Conservation (phyloP, 2,113 vertebrate genomes). For the Callipepla squamata region DNA sequence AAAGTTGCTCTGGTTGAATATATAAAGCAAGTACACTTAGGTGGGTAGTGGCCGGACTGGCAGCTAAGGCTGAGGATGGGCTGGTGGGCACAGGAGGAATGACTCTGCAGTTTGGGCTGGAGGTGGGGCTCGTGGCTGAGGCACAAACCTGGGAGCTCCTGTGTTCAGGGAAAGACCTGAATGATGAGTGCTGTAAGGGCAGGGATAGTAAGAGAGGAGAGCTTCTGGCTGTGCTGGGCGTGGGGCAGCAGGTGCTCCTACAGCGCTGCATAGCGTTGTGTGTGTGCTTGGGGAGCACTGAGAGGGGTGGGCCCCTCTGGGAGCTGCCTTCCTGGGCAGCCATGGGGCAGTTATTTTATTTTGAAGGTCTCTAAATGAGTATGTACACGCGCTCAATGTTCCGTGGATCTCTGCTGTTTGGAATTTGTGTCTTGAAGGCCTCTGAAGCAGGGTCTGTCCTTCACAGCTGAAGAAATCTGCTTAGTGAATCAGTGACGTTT, state of each 20-base stretch:
- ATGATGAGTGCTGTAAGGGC: not conserved
- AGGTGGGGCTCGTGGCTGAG: not conserved
- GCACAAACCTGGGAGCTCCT: fast-evolving
- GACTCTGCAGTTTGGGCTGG: not conserved
- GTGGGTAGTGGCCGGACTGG: conserved; percentile 61
- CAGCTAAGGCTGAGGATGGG: not conserved
- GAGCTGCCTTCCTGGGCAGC: not conserved
- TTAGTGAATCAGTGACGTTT: not conserved
- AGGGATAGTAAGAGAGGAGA: not conserved
- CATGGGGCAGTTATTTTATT: not conserved
- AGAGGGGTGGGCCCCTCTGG: not conserved
- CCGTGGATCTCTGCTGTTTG: not conserved
- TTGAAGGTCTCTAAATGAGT: not conserved
- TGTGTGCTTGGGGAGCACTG: not conserved
- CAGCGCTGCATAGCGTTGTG: not conserved
- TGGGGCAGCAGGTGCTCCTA: fast-evolving
- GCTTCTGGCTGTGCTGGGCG: fast-evolving
- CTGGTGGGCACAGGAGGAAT: fast-evolving
- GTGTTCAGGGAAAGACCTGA: not conserved
- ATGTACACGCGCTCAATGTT: fast-evolving
- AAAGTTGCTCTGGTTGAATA: conserved; percentile 85
- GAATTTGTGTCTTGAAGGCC: not conserved
- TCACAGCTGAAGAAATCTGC: not conserved
- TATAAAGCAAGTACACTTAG: conserved; percentile 92
- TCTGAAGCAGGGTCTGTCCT: not conserved